Evolutionary conservation across 2,113 vertebrate genomes (phyloP).

Genomic region (Jacana jacana): DNA sequence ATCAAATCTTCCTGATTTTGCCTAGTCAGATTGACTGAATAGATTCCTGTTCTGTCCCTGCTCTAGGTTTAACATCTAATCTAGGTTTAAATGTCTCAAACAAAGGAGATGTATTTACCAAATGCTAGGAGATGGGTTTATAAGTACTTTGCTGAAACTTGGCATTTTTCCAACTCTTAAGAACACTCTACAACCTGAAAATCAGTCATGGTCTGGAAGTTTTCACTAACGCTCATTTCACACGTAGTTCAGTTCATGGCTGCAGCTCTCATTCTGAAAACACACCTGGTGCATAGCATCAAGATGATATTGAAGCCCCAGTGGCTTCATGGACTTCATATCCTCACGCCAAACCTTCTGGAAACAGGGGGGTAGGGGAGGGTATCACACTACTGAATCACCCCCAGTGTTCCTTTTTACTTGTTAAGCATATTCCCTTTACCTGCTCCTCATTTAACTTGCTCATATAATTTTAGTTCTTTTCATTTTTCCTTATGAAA

Average conservation of each 20-base stretch:
- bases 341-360: background rate
- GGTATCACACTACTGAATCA: background rate
- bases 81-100: background rate
- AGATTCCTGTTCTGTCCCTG: background rate
- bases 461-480: background rate
- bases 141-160: background rate
- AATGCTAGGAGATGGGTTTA: background rate
- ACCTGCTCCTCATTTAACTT: background rate
- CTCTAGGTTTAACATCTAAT: background rate
- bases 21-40: background rate
- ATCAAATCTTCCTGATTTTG: background rate
- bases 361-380: background rate
- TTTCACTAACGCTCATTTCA: conserved; percentile 20
- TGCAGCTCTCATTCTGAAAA: background rate
- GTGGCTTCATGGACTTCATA: background rate
- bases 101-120: background rate
- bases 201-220: background rate
- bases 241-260: background rate
- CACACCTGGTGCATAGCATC: background rate
- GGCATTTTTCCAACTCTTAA: background rate
- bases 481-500: conserved; percentile 12
- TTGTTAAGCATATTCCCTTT: background rate
- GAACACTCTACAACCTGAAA: background rate
- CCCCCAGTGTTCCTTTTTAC: background rate
- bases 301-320: background rate